Conservation (phyloP, 2,113 vertebrate genomes). For the Coregonus clupeaformis region DNA sequence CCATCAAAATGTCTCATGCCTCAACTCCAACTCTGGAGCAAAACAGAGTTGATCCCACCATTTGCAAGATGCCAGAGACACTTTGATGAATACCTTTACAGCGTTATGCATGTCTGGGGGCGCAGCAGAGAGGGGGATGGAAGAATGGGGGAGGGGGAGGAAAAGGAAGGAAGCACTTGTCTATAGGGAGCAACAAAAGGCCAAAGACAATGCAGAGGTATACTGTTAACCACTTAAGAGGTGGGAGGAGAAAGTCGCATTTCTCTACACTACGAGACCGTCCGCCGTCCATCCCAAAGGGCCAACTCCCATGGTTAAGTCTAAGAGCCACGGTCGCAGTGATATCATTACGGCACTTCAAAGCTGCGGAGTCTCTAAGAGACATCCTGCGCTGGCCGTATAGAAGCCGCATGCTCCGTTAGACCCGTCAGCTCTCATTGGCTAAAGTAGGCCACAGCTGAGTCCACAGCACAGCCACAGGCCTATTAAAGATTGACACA, state of each 20-base stretch:
- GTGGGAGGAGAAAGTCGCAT: slow-evolving; percentile 26
- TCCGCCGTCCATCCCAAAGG: slow-evolving; percentile 4
- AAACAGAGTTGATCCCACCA: background rate
- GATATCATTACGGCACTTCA: slow-evolving; percentile 51
- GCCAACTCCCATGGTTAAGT: slow-evolving; percentile 20
- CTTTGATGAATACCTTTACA: slow-evolving; percentile 6
- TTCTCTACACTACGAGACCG: slow-evolving; percentile 32
- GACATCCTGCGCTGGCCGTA: slow-evolving; percentile 26
- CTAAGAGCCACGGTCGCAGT: slow-evolving; percentile 14
- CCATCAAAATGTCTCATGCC: background rate
- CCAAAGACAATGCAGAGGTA: background rate
- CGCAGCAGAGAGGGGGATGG: slow-evolving; percentile 23
- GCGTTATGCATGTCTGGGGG: slow-evolving; percentile 20
- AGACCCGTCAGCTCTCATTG: slow-evolving; percentile 37
- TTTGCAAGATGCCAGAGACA: background rate
- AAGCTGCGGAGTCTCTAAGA: slow-evolving; percentile 38
- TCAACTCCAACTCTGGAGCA: background rate
- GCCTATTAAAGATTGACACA: slow-evolving; percentile 66
- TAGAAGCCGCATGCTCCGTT: slow-evolving; percentile 13
- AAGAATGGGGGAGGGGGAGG: slow-evolving; percentile 19
- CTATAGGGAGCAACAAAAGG: slow-evolving; percentile 28
- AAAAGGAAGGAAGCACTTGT: too few relatives aligned
- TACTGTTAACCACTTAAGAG: background rate
- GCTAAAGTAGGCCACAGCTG: slow-evolving; percentile 44
- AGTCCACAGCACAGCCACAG: slow-evolving; percentile 25